These are phyloP conservation scores for Cephalophus harveyi DNA, from an alignment of 2,113 vertebrate species.

Conservation along the genomic window DNA sequence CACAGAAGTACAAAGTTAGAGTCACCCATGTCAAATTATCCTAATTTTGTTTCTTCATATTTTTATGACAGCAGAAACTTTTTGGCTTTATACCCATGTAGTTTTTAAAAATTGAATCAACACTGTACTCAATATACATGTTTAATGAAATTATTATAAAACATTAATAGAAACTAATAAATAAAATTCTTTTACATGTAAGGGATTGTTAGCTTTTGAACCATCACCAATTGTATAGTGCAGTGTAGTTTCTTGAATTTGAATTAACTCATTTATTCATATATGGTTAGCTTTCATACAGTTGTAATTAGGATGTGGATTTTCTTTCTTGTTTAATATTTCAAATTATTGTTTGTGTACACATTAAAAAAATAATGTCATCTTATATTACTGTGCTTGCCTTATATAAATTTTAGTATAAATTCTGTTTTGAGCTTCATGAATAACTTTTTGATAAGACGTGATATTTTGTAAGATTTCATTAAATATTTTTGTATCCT, in stretches of 20 bases:
- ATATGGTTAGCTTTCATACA: background rate
- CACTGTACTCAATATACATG: background rate
- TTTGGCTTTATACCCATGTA: background rate
- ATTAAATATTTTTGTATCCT: slow-evolving; percentile 28
- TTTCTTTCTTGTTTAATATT: slow-evolving; percentile 2
- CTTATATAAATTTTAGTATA: slow-evolving; percentile 5
- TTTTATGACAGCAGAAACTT: background rate
- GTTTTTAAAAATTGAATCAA: background rate
- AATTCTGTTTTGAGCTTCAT: background rate
- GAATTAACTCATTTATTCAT: background rate
- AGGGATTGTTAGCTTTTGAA: slow-evolving; percentile 10
- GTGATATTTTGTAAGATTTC: background rate
- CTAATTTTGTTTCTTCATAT: slow-evolving; percentile 25
- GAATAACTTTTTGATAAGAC: slow-evolving; percentile 8
- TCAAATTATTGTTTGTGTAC: background rate
- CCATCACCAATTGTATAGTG: background rate
- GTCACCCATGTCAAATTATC: background rate
- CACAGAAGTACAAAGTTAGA: slow-evolving; percentile 11
- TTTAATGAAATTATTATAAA: slow-evolving; percentile 20
- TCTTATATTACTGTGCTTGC: background rate
- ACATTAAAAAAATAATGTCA: background rate
- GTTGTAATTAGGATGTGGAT: background rate
- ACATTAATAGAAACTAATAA: background rate
- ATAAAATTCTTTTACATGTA: slow-evolving; percentile 1
- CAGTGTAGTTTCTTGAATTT: background rate